These are phyloP conservation scores for Hyphantria cunea DNA, from an alignment of 1,140 invertebrate genomes.

Conservation along the genomic window DNA sequence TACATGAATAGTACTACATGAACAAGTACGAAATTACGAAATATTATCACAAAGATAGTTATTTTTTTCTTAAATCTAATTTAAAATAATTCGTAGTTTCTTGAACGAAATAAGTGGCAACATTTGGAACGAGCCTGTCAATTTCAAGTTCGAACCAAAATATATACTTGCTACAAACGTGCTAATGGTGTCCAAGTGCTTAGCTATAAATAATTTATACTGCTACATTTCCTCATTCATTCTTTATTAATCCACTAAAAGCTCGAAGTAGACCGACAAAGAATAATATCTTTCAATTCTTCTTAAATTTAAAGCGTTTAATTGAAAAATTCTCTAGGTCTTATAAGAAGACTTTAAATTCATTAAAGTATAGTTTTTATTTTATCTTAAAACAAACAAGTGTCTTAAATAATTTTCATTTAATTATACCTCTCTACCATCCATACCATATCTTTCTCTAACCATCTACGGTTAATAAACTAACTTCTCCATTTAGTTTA, in stretches of 20 bases:
- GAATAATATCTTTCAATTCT: slow-evolving; percentile 6
- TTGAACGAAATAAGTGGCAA: too few relatives aligned
- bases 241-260: slow-evolving; percentile 26
- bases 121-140: too few relatives aligned
- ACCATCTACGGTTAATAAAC: slow-evolving; percentile 23
- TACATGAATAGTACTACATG: too few relatives aligned
- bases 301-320: neutral
- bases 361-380: too few relatives aligned
- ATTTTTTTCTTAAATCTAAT: slow-evolving; percentile 3
- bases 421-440: neutral
- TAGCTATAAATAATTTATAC: slow-evolving; percentile 52
- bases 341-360: too few relatives aligned
- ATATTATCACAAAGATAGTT: too few relatives aligned
- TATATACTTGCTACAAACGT: slow-evolving; percentile 35
- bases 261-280: slow-evolving; percentile 19
- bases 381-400: too few relatives aligned
- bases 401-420: neutral
- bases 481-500: slow-evolving; percentile 18
- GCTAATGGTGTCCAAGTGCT: slow-evolving; percentile 51
- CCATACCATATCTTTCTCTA: too few relatives aligned
- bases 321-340: neutral
- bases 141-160: slow-evolving; percentile 4
- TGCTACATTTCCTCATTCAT: slow-evolving; percentile 22
- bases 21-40: too few relatives aligned
- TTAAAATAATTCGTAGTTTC: neutral